A percentile compares a stretch with the other conserved stretches of the same genome.
These are phyloP conservation scores for Telenomus remus DNA, from an alignment of 1,140 invertebrate species.

Conservation along the genomic window DNA sequence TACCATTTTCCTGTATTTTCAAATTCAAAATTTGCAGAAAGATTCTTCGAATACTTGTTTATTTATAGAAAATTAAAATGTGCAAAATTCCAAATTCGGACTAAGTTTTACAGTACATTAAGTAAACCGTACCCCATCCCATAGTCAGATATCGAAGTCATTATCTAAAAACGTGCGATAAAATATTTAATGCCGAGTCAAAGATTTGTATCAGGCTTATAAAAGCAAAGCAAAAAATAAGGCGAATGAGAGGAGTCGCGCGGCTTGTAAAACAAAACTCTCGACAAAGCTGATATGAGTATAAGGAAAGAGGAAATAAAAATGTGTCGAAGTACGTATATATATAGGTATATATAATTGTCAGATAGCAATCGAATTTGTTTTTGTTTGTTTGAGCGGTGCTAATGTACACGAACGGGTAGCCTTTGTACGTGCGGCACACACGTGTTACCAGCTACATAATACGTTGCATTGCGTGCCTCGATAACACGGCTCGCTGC, in stretches of 20 bases:
- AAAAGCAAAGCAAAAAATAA: conserved; percentile 16
- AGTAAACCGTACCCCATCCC: conserved; percentile 11
- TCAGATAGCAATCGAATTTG: conserved; percentile 48
- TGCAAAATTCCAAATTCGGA: conserved; percentile 8
- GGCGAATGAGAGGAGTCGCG: not conserved
- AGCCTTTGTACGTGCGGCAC: conserved; percentile 34
- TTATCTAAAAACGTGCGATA: conserved; percentile 36
- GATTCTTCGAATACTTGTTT: too few relatives aligned
- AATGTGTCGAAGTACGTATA: conserved; percentile 6
- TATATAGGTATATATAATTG: conserved; percentile 31
- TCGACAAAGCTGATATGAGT: conserved; percentile 11
- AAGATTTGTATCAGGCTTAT: conserved; percentile 26
- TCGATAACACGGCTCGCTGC: conserved; percentile 67
- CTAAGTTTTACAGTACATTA: conserved; percentile 30
- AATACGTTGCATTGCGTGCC: conserved; percentile 72
- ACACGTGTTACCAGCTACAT: conserved; percentile 58
- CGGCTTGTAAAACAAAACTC: conserved; percentile 8
- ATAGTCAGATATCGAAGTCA: conserved; percentile 25
- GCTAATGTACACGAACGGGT: conserved; percentile 39
- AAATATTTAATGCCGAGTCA: conserved; percentile 29
- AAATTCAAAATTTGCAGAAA: too few relatives aligned
- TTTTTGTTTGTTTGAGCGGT: conserved; percentile 52
- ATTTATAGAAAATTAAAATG: too few relatives aligned
- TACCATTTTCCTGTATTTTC: too few relatives aligned
- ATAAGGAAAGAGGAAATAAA: conserved; percentile 11